A percentile compares a stretch with the other conserved stretches of the same genome.
These are phyloP conservation scores for Lochmaea crataegi DNA, from an alignment of 2,888 invertebrate species.

Conservation along the genomic window DNA sequence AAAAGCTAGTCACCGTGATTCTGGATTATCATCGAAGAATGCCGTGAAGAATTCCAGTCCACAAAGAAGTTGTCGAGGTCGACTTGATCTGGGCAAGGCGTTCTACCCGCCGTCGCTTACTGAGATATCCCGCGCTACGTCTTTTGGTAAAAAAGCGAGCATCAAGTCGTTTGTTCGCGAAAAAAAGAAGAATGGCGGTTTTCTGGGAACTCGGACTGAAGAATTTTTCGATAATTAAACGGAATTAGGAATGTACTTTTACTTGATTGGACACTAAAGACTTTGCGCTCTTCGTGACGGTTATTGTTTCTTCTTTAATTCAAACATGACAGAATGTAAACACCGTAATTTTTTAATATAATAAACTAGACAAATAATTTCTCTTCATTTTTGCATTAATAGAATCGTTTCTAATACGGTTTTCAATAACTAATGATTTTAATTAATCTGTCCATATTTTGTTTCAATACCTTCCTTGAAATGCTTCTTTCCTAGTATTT, in stretches of 20 bases:
- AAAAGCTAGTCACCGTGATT: slow-evolving; percentile 57
- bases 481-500: too few species aligned
- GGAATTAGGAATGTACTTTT: slow-evolving; percentile 29
- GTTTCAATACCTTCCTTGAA: too few species aligned
- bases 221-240: slow-evolving; percentile 34
- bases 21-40: slow-evolving; percentile 59
- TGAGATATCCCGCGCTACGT: slow-evolving; percentile 32
- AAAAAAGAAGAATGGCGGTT: slow-evolving; percentile 31
- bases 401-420: too few species aligned
- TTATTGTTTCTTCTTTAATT: slow-evolving; percentile 4
- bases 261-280: slow-evolving; percentile 25
- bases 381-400: too few species aligned
- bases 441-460: too few species aligned
- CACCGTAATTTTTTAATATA: neutral
- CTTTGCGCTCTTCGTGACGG: slow-evolving; percentile 20
- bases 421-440: too few species aligned
- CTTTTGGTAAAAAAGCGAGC: slow-evolving; percentile 36
- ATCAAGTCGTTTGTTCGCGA: slow-evolving; percentile 32
- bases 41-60: slow-evolving; percentile 53
- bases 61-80: slow-evolving; percentile 45
- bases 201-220: slow-evolving; percentile 28
- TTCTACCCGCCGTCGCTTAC: slow-evolving; percentile 44
- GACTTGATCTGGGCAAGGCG: slow-evolving; percentile 33
- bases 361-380: neutral
- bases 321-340: neutral